Conservation (phyloP, 2,797 vertebrate species). For the Pagetopsis macropterus region DNA sequence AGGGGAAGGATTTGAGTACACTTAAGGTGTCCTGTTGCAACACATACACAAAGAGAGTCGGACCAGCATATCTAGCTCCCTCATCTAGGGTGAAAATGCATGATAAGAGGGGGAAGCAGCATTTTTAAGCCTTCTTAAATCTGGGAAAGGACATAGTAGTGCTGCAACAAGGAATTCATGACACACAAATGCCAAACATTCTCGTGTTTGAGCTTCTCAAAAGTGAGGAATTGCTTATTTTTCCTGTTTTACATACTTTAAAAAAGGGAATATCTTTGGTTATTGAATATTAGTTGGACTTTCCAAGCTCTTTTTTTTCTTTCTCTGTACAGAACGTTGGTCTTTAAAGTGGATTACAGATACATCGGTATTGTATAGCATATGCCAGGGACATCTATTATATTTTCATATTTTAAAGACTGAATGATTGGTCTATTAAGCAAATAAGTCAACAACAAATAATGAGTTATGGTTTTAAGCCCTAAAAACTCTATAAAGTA, state of each 20-base stretch:
- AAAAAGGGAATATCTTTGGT: neutral
- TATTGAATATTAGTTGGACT: neutral
- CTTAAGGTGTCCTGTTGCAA: conserved; percentile 51
- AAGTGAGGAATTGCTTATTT: neutral
- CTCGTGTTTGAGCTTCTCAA: neutral
- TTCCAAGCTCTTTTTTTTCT: neutral
- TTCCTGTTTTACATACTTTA: conserved; percentile 13
- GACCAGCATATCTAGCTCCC: conserved; percentile 2
- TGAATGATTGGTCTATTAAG: neutral
- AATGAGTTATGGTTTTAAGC: neutral
- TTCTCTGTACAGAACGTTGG: too few relatives aligned
- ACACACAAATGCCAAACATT: neutral
- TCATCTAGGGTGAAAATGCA: conserved; percentile 22
- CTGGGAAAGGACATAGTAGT: too few relatives aligned
- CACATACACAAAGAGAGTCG: conserved; percentile 37
- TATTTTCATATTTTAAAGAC: neutral
- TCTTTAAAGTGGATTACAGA: too few relatives aligned
- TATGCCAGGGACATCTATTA: neutral
- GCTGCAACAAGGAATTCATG: neutral
- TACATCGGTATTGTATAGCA: too few relatives aligned
- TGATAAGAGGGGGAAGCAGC: neutral
- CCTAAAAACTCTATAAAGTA: neutral
- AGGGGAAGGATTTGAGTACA: too few relatives aligned
- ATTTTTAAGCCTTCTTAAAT: neutral
- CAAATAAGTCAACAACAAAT: neutral